Evolutionary conservation across 2,888 invertebrate species (phyloP).

Genomic region (Diogma glabrata): DNA sequence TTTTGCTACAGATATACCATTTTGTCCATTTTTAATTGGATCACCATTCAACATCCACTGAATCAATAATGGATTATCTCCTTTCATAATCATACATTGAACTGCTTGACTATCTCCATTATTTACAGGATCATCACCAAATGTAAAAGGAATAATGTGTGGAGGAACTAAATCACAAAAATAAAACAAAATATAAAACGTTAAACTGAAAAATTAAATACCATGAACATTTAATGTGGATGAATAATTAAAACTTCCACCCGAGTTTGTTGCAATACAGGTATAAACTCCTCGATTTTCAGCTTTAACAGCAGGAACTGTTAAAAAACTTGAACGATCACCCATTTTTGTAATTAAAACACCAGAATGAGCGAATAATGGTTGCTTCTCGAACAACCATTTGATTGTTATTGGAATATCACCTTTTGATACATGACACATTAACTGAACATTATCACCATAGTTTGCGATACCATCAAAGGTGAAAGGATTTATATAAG

Average conservation of each 20-base stretch:
- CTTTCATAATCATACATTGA: constrained; percentile 57
- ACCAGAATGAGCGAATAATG: constrained; percentile 38
- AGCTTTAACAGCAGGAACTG: constrained; percentile 57
- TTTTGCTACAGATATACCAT: constrained; percentile 33
- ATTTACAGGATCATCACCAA: constrained; percentile 47
- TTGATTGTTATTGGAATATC: constrained; percentile 47
- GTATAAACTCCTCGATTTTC: constrained; percentile 58
- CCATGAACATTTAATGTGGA: constrained; percentile 54
- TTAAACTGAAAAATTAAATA: constrained; percentile 37
- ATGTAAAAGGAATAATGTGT: constrained; percentile 42
- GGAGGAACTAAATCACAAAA: constrained; percentile 35
- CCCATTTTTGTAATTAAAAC: constrained; percentile 52
- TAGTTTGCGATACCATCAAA: constrained; percentile 38
- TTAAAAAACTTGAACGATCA: constrained; percentile 52
- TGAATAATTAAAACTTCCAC: constrained; percentile 47
- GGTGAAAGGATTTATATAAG: constrained; percentile 19
- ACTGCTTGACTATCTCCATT: constrained; percentile 50
- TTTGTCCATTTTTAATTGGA: constrained; percentile 28
- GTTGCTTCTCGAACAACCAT: constrained; percentile 44
- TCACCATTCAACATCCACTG: constrained; percentile 58
- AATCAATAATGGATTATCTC: constrained; percentile 65
- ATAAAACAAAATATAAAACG: constrained; percentile 15
- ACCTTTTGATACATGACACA: constrained; percentile 45
- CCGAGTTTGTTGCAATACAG: constrained; percentile 51
- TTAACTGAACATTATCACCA: constrained; percentile 52